Base-by-base conservation (phyloP, 2,888 invertebrate genomes). In the Hydriomena furcata region DNA sequence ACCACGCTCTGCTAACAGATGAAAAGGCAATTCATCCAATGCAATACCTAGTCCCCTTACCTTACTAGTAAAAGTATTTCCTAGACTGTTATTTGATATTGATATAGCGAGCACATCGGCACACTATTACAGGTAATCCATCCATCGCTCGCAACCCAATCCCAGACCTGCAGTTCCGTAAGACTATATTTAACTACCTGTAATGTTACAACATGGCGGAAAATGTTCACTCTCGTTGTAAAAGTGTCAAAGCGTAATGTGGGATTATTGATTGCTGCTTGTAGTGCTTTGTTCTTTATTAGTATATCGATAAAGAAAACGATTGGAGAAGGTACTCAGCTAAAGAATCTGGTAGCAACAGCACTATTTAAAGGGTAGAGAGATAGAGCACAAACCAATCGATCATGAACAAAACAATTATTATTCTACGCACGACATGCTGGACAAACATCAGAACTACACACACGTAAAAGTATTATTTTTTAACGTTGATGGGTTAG, bases 131-230 rank as follows among this genome's bases (percentile, higher is more conserved):
- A 30, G 24, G 57, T 54, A 58, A 58, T 46, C 43, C 27, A 58
- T 43, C 51, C 48, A 6, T 30, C 12, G 20, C 8, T 13, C 11
- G 52, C 41, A 55, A 53, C 34, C 21, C 40, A 34, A 46, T 21
- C 27, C 41, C 5, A 51, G 24, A 42, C 42, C 40, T 44, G 31
- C 36, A 43, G 47, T 57, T 60, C 60, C 60, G 60, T 60, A 60
- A 60, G 40, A 17, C n/a, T n/a, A n/a, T n/a, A n/a, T n/a, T n/a
- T 24, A 38, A 60, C 32, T 55, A 52, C 28, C 25, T 24, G n/a
- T 12, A 7, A 7, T 2, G 28, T 57, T 52, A 47, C 47, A 56
- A 59, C 17, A 2, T n/a, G 17, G 40, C 49, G 50, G 52, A 45
- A 56, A 52, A 56, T 37, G 34, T 12, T 25, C 7, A 32, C 37